Evolutionary conservation across 1,140 invertebrate genomes (phyloP).

Genomic region (Portunus trituberculatus): DNA sequence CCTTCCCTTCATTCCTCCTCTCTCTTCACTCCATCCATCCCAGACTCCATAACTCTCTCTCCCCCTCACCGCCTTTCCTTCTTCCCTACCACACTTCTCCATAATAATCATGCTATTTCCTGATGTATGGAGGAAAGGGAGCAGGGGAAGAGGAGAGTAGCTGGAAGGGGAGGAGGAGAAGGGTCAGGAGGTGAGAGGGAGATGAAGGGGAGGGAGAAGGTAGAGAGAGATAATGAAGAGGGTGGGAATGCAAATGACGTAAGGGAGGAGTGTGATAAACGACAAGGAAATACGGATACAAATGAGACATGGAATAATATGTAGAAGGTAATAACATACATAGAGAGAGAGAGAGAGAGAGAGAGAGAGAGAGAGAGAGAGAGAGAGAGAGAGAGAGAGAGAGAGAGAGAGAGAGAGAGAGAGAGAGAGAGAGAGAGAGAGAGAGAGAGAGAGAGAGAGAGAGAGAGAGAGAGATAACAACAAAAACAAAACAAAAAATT

Average conservation of each 20-base stretch:
- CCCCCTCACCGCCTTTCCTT: neutral
- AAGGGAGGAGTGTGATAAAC: neutral
- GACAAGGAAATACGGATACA: neutral
- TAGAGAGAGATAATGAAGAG: neutral
- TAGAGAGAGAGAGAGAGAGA: slow-evolving; percentile 23
- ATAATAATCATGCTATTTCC: slow-evolving; percentile 41
- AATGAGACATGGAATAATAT: neutral
- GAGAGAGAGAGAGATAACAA: too few species aligned
- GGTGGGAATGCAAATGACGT: neutral
- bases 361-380: neutral
- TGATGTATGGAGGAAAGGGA: neutral
- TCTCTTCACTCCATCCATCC: neutral
- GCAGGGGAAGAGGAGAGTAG: neutral
- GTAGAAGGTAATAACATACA: too few species aligned
- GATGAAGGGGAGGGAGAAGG: neutral
- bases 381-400: slow-evolving; percentile 49
- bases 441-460: slow-evolving; percentile 47
- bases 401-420: slow-evolving; percentile 48
- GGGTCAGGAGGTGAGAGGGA: slow-evolving; percentile 3
- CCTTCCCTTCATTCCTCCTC: neutral
- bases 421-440: slow-evolving; percentile 39
- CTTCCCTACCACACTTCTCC: neutral
- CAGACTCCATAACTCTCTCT: too few species aligned
- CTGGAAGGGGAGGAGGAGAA: neutral
- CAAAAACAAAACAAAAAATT: neutral